A percentile compares a stretch with the other conserved stretches of the same genome.
Evolutionary conservation across 2,113 vertebrate species (phyloP).

Genomic region (Ceyx melanurus): DNA sequence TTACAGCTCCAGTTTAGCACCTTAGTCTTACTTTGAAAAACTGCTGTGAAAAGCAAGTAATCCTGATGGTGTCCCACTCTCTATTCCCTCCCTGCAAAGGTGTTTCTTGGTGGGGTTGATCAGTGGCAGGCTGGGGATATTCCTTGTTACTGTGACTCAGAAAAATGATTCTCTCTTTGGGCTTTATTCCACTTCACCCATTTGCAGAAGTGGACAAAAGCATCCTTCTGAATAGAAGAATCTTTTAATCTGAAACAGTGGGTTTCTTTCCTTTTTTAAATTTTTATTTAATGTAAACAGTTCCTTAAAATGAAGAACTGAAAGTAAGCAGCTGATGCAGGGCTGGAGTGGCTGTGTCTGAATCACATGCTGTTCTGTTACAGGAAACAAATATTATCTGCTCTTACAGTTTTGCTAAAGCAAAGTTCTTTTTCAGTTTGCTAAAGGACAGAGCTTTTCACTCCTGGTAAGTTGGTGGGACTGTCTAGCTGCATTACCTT

Average conservation of each 20-base stretch:
- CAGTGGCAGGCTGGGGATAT: fast-evolving
- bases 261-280: background rate
- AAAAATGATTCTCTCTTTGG: background rate
- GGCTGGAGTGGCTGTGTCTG: background rate
- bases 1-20: background rate
- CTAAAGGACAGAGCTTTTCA: background rate
- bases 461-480: background rate
- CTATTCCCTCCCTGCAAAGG: background rate
- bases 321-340: background rate
- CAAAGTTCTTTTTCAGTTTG: background rate
- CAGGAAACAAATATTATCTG: background rate
- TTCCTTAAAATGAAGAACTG: slow-evolving; percentile 5
- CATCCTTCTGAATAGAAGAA: background rate
- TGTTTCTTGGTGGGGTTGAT: background rate
- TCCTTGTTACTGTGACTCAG: background rate
- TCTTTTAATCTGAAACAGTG: background rate
- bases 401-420: background rate
- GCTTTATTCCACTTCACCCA: background rate
- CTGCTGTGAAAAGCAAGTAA: background rate
- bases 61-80: background rate
- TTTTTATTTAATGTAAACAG: background rate
- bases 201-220: background rate
- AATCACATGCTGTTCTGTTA: background rate
- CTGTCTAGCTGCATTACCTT: background rate
- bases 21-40: background rate